These are phyloP conservation scores for Cosmia trapezina DNA, from an alignment of 2,888 invertebrate genomes.

Conservation along the genomic window DNA sequence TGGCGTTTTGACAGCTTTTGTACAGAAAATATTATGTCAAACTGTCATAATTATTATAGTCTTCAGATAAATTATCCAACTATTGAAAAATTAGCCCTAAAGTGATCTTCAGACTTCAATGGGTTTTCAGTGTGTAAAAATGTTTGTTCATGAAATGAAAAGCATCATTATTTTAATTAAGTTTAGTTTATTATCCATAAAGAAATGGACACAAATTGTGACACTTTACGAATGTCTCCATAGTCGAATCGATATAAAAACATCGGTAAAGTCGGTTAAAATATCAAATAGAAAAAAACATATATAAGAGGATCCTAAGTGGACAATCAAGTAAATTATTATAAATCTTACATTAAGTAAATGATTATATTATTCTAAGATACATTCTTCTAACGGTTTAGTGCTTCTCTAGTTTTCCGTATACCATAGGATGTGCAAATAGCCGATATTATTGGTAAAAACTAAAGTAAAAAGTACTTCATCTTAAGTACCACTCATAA, in stretches of 20 bases:
- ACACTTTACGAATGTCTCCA: slow-evolving; percentile 85
- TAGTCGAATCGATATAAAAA: slow-evolving; percentile 80
- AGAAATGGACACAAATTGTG: slow-evolving; percentile 85
- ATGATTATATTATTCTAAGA: slow-evolving; percentile 82
- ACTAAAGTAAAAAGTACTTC: slow-evolving; percentile 54
- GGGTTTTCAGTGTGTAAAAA: background rate
- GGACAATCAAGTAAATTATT: slow-evolving; percentile 80
- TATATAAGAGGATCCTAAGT: slow-evolving; percentile 82
- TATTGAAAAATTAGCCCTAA: too few species aligned
- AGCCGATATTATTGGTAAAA: slow-evolving; percentile 62
- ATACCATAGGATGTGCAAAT: slow-evolving; percentile 71
- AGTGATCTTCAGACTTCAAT: background rate
- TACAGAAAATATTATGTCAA: too few species aligned
- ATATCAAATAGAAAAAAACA: slow-evolving; percentile 84
- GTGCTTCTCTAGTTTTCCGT: slow-evolving; percentile 71
- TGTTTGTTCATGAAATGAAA: slow-evolving; percentile 57
- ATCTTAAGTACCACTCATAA: slow-evolving; percentile 57
- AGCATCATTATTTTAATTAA: slow-evolving; percentile 72
- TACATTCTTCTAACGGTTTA: slow-evolving; percentile 74
- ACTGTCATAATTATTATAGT: too few species aligned
- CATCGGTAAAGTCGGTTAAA: slow-evolving; percentile 82
- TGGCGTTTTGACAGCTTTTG: too few species aligned
- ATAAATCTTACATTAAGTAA: slow-evolving; percentile 79
- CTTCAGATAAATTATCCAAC: too few species aligned
- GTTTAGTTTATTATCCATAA: slow-evolving; percentile 87